These are phyloP conservation scores for Sinocyclocheilus grahami DNA, from an alignment of 2,113 vertebrate genomes.

Conservation along the genomic window DNA sequence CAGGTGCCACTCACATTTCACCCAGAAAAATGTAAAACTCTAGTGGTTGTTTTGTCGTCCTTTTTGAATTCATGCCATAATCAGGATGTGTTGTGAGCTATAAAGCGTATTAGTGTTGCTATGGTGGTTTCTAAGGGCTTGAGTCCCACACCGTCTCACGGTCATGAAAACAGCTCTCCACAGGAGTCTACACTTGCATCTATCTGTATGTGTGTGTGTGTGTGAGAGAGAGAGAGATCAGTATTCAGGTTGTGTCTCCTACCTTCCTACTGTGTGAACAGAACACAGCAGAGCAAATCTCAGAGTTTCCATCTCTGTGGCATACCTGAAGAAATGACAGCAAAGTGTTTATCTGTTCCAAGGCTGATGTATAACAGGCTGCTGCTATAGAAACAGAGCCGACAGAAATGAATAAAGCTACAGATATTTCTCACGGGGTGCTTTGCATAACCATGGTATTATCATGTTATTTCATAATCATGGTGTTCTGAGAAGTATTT, in stretches of 20 bases:
- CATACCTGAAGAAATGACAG: slow-evolving; percentile 18
- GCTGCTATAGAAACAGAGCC: slow-evolving; percentile 19
- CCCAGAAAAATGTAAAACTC: not conserved
- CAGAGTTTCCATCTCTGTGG: slow-evolving; percentile 16
- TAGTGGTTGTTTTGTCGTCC: not conserved
- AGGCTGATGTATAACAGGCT: not conserved
- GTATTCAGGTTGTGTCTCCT: slow-evolving; percentile 47
- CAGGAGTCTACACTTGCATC: slow-evolving; percentile 41
- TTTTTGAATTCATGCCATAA: slow-evolving; percentile 22
- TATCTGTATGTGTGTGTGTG: not conserved
- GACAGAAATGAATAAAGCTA: not conserved
- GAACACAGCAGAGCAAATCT: slow-evolving; percentile 30
- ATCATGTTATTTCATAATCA: not conserved
- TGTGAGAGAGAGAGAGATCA: slow-evolving; percentile 34
- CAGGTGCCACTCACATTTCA: not conserved
- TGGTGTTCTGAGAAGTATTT: not conserved
- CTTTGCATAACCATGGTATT: not conserved
- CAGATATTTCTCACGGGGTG: not conserved
- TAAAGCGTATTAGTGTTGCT: slow-evolving; percentile 49
- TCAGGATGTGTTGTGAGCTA: slow-evolving; percentile 33
- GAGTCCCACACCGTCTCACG: slow-evolving; percentile 32
- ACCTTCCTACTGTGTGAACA: slow-evolving; percentile 49
- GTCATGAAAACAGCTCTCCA: slow-evolving; percentile 47
- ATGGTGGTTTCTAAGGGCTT: slow-evolving; percentile 50
- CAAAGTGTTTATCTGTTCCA: not conserved